A percentile compares a stretch with the other conserved stretches of the same genome.
phyloP scores from a whole-genome alignment of 2,113 vertebrate species.

The Zingel zingel region DNA sequence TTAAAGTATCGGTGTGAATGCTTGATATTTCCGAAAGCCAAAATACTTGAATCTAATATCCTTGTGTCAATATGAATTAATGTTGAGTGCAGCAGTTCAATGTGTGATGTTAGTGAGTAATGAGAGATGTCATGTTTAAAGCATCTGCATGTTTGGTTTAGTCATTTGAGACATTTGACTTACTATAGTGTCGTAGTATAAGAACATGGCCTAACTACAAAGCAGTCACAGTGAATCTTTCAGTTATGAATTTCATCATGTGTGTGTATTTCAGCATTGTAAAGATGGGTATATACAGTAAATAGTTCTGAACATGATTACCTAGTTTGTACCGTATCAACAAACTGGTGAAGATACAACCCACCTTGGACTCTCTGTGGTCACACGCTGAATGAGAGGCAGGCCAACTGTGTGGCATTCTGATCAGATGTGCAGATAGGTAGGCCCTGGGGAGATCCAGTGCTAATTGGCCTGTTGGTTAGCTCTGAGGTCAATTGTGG shows the following conservation, averaged over 20 bases:
- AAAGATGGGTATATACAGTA: background rate
- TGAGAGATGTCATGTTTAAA: constrained; percentile 4
- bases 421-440: constrained; percentile 56
- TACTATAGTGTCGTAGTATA: background rate
- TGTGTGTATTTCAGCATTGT: background rate
- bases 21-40: background rate
- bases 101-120: background rate
- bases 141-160: background rate
- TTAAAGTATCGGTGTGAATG: background rate
- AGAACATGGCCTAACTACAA: background rate
- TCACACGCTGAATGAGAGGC: constrained; percentile 23
- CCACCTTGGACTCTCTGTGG: constrained; percentile 19
- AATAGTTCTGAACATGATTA: background rate
- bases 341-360: constrained; percentile 4
- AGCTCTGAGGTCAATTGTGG: constrained; percentile 62
- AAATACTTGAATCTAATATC: background rate
- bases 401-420: constrained; percentile 35
- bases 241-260: background rate
- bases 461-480: constrained; percentile 76
- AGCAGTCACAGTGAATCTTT: background rate
- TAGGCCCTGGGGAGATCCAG: constrained; percentile 38
- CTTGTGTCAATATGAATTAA: background rate
- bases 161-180: background rate
- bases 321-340: constrained; percentile 10
- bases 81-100: background rate